Evolutionary conservation across 2,113 vertebrate species (phyloP), one percentile per base, ranked within the genome.

Genomic region (Xyrauchen texanus): DNA sequence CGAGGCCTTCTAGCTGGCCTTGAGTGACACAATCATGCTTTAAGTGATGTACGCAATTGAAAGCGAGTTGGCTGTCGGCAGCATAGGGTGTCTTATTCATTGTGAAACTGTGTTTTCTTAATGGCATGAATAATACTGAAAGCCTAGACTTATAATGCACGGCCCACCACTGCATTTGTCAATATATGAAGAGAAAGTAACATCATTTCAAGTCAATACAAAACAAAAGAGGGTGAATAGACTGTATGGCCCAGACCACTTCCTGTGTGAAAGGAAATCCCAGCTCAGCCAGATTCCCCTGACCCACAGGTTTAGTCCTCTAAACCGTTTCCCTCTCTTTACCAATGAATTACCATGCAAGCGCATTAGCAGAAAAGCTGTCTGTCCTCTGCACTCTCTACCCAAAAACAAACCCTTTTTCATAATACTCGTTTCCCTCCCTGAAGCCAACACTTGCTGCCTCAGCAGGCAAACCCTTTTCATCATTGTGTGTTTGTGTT

Each of bases 331-430:
- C 58, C 61, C 7, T 58, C 45, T 55, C 8, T 68, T 49, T 49
- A 61, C 49, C 34, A 47, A 16, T 49, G 45, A 61, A 70, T 70
- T 66, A 80, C 70, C 78, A 74, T 60, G 47, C 67, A 66, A 66
- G 58, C 15, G 12, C 8, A 78, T 78, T 61, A 62, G 11, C 53
- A 34, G n/a, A 65, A 58, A 57, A 65, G 51, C 77, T 51, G 11
- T 52, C 49, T 7, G 21, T 34, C 68, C 7, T 58, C 68, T 58
- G 51, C 51, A 10, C 51, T 6, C 34, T 63, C 21, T 65, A 51
- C 53, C 34, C 46, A 11, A n/a, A 42, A 16, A 9, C 46, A 61
- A 70, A 42, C 68, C 51, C 55, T 72, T 34, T 34, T 34, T 34
- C 21, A 34, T 34, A 34, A 34, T 34, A 34, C 21, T 34, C 21